Base-by-base conservation (phyloP, 1,140 invertebrate genomes). In the Trichoplusia ni region DNA sequence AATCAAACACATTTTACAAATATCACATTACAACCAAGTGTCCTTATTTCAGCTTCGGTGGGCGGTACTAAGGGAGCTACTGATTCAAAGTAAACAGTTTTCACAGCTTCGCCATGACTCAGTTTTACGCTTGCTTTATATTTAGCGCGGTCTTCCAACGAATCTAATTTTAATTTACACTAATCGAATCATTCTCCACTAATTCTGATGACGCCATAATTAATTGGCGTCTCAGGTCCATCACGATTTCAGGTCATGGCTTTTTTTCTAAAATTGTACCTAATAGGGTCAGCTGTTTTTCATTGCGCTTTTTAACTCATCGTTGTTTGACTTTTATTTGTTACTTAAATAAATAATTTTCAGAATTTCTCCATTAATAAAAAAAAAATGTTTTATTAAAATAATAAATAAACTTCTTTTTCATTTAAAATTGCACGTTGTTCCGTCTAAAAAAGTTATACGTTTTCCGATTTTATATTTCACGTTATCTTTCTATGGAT, bases 21-120 rank as follows among this genome's bases (percentile, higher is more conserved):
- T 37, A 60, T 60, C 56, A 35, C 40, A 35, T 60, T 60, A 44
- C 54, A 58, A 58, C 13, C 35, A 19, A 29, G 29, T 81, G 64
- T 75, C 70, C 66, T 82, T 64, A 66, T 88, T 90, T 90, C 88
- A 90, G 88, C 86, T 89, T 89, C 81, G 82, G 88, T 88, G 88
- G 88, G 67, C 88, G 88, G 86, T 89, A 82, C 80, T 90, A 85
- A 82, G 74, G 80, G 75, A 79, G 79, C 81, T 82, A 79, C 79
- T 78, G 71, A 54, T 81, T 66, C 75, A 81, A 89, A 88, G 86
- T 90, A 90, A 90, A 89, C 81, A 81, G 69, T 82, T 84, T 86
- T 86, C 82, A 80, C 71, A 35, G 77, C 81, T 79, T 82, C 46
- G 66, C 61, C 69, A 78, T 82, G 79, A 78, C 51, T 83, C 77